Evolutionary conservation across 2,888 invertebrate genomes (phyloP).

Genomic region (Linnaemya tessellans): DNA sequence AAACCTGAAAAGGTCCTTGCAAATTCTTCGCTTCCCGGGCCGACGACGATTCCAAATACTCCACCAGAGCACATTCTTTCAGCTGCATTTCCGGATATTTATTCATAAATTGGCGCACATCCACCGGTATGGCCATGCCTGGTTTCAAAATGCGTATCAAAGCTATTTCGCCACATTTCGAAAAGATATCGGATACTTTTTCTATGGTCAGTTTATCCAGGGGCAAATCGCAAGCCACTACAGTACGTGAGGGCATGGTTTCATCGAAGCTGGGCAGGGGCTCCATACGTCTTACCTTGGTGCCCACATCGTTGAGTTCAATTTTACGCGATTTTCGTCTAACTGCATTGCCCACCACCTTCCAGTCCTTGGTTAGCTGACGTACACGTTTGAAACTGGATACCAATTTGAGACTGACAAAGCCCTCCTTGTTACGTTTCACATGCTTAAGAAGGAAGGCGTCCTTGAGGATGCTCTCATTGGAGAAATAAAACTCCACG

Average conservation of each 20-base stretch:
- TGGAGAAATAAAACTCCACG: slow-evolving; percentile 98
- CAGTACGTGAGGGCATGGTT: slow-evolving; percentile 95
- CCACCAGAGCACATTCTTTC: slow-evolving; percentile 94
- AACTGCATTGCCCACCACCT: slow-evolving; percentile 94
- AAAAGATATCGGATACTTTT: slow-evolving; percentile 95
- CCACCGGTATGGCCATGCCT: slow-evolving; percentile 94
- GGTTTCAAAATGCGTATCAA: slow-evolving; percentile 93
- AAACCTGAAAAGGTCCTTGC: slow-evolving; percentile 87
- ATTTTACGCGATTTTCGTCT: slow-evolving; percentile 89
- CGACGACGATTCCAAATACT: slow-evolving; percentile 94
- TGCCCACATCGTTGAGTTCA: slow-evolving; percentile 95
- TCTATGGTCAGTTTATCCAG: slow-evolving; percentile 93
- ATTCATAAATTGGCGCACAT: slow-evolving; percentile 94
- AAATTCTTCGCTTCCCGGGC: slow-evolving; percentile 92
- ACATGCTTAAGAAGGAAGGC: slow-evolving; percentile 98
- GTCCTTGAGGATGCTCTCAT: slow-evolving; percentile 97
- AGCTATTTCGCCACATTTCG: slow-evolving; percentile 94
- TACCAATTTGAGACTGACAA: slow-evolving; percentile 96
- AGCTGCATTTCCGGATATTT: slow-evolving; percentile 95
- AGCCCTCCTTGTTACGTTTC: slow-evolving; percentile 96
- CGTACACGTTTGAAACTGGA: slow-evolving; percentile 98
- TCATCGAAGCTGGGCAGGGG: slow-evolving; percentile 95
- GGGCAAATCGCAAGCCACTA: slow-evolving; percentile 93
- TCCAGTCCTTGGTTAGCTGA: slow-evolving; percentile 96
- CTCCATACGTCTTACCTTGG: slow-evolving; percentile 93